phyloP scores from a whole-genome alignment of 2,797 vertebrate genomes.

The Acanthiza pusilla region DNA sequence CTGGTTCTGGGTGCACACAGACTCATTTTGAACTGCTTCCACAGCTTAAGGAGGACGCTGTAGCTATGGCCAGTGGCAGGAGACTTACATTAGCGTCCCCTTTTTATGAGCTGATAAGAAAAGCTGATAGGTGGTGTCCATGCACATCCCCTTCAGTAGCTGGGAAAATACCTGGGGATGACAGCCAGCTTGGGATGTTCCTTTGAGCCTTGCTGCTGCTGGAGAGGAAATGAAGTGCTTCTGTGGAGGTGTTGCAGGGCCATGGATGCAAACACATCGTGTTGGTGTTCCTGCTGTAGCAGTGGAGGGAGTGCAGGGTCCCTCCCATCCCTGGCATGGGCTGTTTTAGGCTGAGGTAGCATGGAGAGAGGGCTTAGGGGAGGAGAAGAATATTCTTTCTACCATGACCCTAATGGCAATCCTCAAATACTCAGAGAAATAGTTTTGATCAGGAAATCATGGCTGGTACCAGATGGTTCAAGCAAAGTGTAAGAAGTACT shows the following conservation, averaged over 20 bases:
- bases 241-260: background rate
- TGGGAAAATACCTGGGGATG: background rate
- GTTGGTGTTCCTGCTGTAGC: background rate
- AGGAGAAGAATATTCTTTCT: background rate
- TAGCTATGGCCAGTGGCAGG: background rate
- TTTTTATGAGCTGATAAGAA: background rate
- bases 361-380: background rate
- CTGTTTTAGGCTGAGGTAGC: background rate
- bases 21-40: background rate
- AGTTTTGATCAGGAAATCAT: background rate
- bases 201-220: background rate
- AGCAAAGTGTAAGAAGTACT: background rate
- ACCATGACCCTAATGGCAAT: background rate
- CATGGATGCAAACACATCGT: rapidly evolving
- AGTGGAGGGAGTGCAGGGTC: background rate
- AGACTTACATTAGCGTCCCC: background rate
- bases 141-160: background rate
- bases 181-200: background rate
- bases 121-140: background rate
- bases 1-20: background rate
- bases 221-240: background rate
- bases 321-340: rapidly evolving
- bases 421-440: background rate
- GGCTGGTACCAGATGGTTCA: background rate
- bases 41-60: background rate